Base-by-base conservation (phyloP, 2,113 vertebrate genomes). In the Ranitomeya imitator region DNA sequence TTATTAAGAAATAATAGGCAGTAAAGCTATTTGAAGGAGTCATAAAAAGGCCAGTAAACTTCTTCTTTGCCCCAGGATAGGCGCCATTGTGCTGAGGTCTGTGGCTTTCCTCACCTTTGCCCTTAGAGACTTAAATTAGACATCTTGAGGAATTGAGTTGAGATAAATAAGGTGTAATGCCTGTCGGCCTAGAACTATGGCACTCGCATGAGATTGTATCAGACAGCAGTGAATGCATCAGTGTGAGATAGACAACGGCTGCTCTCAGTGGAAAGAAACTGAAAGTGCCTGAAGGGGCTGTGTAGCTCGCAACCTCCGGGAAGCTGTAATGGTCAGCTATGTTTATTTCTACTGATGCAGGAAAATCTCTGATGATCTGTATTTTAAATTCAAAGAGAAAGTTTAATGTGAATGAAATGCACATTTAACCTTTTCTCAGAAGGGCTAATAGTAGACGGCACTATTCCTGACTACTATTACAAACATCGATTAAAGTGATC, bases 271-370 rank as follows among this genome's bases (percentile, higher is more conserved):
- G 81, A 83, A 21, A 67, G 61, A 9, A 67, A 67, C 61, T 14
- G 61, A 83, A 83, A 67, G 67, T 71, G 82, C 82, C 82, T 84
- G 82, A 71, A 67, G 82, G 81, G 21, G 12, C 82, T 84, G 51
- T 71, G 19, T 21, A 67, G 63, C 61, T 21, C 19, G 12, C 23
- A 52, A 67, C 61, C 81, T 67, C 81, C 31, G 31, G 82, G 82
- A 65, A 84, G 51, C 15, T 26, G 63, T 55, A 69, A 84, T 69
- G 82, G 82, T 71, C 82, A 71, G 82, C 45, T 54, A 15, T 69
- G 63, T 54, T 84, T 67, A 83, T 83, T 67, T 54, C 82, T 84
- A 54, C 65, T 84, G 82, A 84, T 84, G 82, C 82, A 84, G 82
- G 82, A 84, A 84, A 55, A 71, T 69, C 51, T 69, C 21, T 23